phyloP scores from a whole-genome alignment of 92 coral and sea anemone species.

The Palythoa heliodiscus region DNA sequence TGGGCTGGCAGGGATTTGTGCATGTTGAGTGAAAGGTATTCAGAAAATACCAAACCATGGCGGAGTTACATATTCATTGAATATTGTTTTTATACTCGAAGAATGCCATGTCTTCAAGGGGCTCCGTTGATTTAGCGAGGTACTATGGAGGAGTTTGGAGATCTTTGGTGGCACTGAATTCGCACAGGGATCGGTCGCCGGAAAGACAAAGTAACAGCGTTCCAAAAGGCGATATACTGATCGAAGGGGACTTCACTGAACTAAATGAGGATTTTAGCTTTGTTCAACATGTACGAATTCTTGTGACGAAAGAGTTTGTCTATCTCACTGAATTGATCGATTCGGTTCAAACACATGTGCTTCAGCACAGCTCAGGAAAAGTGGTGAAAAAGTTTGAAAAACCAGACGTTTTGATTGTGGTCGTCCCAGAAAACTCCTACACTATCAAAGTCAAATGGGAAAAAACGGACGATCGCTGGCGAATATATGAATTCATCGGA shows the following conservation, averaged over 20 bases:
- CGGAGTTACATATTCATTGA: conserved; percentile 12
- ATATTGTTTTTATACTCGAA: conserved; percentile 9
- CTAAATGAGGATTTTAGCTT: conserved; percentile 74
- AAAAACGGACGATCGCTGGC: conserved; percentile 56
- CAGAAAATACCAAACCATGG: conserved; percentile 21
- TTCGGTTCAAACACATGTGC: conserved; percentile 64
- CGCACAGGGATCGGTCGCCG: conserved; percentile 22
- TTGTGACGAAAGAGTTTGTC: conserved; percentile 81
- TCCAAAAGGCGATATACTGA: conserved; percentile 65
- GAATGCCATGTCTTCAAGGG: conserved; percentile 8
- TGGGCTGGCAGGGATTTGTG: background rate
- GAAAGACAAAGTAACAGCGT: conserved; percentile 7
- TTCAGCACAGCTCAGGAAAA: conserved; percentile 82
- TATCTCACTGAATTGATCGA: conserved; percentile 79
- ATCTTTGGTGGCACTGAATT: conserved; percentile 22
- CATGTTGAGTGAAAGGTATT: conserved; percentile 3
- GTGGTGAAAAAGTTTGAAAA: conserved; percentile 70
- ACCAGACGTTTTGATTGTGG: conserved; percentile 67
- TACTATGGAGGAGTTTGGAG: conserved; percentile 35
- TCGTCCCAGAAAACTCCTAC: conserved; percentile 75
- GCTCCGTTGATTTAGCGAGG: conserved; percentile 16
- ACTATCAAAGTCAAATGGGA: conserved; percentile 90
- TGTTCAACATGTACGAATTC: conserved; percentile 78
- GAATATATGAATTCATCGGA: conserved; percentile 82
- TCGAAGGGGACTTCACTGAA: conserved; percentile 90